Conservation (phyloP, 2,888 invertebrate species). For the Spodoptera picta region DNA sequence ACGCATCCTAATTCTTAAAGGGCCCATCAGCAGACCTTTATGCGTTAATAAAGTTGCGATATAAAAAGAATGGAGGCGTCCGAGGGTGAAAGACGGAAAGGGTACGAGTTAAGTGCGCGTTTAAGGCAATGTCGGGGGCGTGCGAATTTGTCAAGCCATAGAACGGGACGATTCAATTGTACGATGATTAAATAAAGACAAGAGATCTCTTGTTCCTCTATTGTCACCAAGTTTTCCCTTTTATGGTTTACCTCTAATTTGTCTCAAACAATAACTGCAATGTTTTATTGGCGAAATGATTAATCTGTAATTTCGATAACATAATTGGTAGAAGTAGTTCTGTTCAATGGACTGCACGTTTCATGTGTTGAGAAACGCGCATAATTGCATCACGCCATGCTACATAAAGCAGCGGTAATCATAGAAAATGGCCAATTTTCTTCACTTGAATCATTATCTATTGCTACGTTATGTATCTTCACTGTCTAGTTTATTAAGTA, state of each 20-base stretch:
- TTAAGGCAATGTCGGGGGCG: slow-evolving; percentile 87
- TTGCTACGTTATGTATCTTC: slow-evolving; percentile 27
- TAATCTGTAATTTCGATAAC: slow-evolving; percentile 29
- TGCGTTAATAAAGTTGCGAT: slow-evolving; percentile 89
- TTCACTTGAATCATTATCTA: slow-evolving; percentile 33
- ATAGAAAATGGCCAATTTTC: slow-evolving; percentile 48
- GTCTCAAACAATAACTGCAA: slow-evolving; percentile 32
- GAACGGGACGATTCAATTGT: slow-evolving; percentile 82
- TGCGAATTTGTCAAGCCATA: slow-evolving; percentile 87
- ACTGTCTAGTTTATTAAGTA: slow-evolving; percentile 13
- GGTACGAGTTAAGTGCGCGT: slow-evolving; percentile 87
- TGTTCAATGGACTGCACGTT: slow-evolving; percentile 31
- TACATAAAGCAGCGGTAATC: slow-evolving; percentile 47
- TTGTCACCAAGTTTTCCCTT: slow-evolving; percentile 65
- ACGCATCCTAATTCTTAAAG: slow-evolving; percentile 88
- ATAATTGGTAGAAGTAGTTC: slow-evolving; percentile 27
- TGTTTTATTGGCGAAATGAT: slow-evolving; percentile 44
- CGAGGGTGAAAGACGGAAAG: slow-evolving; percentile 86
- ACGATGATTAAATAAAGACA: slow-evolving; percentile 85
- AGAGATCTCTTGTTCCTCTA: slow-evolving; percentile 68
- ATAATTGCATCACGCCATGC: slow-evolving; percentile 45
- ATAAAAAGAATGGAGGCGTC: slow-evolving; percentile 88
- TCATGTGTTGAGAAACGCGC: slow-evolving; percentile 30
- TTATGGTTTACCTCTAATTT: slow-evolving; percentile 47
- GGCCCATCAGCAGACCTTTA: slow-evolving; percentile 88